Evolutionary conservation across 35 echinoderm and acorn worm genomes (phyloP), one percentile per base, ranked within the genome.

Genomic region (Apostichopus californicus): DNA sequence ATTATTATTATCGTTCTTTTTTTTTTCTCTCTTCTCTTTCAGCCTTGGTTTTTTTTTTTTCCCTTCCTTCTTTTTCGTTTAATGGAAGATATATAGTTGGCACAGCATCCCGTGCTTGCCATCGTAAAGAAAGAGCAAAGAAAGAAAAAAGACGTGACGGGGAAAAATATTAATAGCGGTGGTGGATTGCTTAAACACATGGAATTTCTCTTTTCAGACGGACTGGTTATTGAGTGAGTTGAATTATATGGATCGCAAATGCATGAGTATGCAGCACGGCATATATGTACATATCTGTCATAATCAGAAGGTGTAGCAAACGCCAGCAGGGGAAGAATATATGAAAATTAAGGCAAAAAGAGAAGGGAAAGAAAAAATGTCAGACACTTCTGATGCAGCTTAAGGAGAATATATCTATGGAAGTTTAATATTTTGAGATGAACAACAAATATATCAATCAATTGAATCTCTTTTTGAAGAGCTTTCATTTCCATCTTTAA

Each of bases 151-250:
- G 18, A 75, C 57, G 81, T 85, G 81, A 85, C 55, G 81, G 81
- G 81, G 34, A 46, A 58, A 85, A 85, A 85, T 85, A 85, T 85
- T 85, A 59, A 85, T 75, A 85, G 81, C 56, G 17, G 55, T 23
- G 21, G 81, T 59, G 55, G 81, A 85, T 85, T 58, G 81, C 81
- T 85, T 85, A 58, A 85, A 85, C 81, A 85, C 57, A 85, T 85
- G 81, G 81, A 85, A 59, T 85, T 55, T 85, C 55, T 85, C 24
- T 85, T 46, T 46, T 46, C 15, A 85, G 53, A 84, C 55, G 17
- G 81, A 85, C 54, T 85, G 81, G 81, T 85, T 85, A 55, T 75
- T n/a, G 71, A 75, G 6, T 18, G 6, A 75, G n/a, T 6, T 75
- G 20, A 22, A 75, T 75, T 75, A 22, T 22, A 75, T 46, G 34